A percentile compares a stretch with the other conserved stretches of the same genome.
Evolutionary conservation across 2,888 invertebrate genomes (phyloP).

Genomic region (Lydus trimaculatus): DNA sequence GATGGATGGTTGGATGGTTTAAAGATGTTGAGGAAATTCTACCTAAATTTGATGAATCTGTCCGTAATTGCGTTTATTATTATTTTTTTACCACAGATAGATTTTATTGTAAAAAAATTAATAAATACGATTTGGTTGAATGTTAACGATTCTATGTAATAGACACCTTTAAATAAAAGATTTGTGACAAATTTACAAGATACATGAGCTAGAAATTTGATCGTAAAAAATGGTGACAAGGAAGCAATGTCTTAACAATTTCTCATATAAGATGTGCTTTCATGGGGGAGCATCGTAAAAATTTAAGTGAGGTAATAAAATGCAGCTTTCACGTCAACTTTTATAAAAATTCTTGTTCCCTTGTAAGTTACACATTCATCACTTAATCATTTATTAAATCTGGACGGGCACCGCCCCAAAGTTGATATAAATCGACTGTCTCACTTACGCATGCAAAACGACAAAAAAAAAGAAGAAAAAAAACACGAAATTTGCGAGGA

Average conservation of each 20-base stretch:
- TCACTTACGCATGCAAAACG: not conserved
- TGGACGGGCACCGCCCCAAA: constrained; percentile 4
- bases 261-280: constrained; percentile 40
- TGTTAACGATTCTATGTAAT: not conserved
- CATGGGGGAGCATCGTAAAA: constrained; percentile 37
- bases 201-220: constrained; percentile 38
- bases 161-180: constrained; percentile 18
- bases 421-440: not conserved
- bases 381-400: constrained; percentile 35
- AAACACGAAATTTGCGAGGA: not conserved
- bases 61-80: constrained; percentile 1
- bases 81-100: not conserved
- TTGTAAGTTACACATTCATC: constrained; percentile 35
- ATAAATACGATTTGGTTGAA: not conserved
- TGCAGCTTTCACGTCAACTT: constrained; percentile 37
- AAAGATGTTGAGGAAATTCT: not conserved
- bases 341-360: constrained; percentile 39
- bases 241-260: constrained; percentile 37
- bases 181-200: constrained; percentile 34
- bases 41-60: constrained; percentile 4
- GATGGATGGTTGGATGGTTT: not conserved
- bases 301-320: constrained; percentile 39
- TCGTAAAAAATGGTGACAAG: constrained; percentile 40
- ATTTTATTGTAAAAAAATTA: no score
- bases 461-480: not conserved